phyloP scores from a whole-genome alignment of 2,113 vertebrate genomes.

The Ammodytes dubius region DNA sequence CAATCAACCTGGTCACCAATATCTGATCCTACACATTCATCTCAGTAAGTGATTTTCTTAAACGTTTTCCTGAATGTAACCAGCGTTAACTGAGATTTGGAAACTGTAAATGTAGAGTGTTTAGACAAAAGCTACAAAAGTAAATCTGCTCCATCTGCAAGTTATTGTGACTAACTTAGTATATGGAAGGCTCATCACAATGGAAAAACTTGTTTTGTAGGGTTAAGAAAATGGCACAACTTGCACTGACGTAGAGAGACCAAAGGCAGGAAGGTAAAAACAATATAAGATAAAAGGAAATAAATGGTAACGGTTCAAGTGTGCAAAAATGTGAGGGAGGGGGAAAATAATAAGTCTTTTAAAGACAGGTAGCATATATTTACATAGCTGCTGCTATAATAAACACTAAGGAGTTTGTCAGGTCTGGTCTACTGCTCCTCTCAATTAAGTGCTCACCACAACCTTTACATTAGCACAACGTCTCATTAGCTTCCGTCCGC shows the following conservation, averaged over 20 bases:
- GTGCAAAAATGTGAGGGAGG: conserved; percentile 65
- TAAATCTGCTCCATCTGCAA: conserved; percentile 7
- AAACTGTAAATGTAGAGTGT: neutral
- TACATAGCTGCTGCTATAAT: conserved; percentile 6
- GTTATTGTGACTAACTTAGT: neutral
- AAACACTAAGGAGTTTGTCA: conserved; percentile 18
- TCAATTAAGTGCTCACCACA: conserved; percentile 37
- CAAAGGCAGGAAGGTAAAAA: conserved; percentile 58
- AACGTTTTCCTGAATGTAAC: neutral
- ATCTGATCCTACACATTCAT: conserved; percentile 40
- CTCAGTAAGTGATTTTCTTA: conserved; percentile 6
- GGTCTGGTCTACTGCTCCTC: conserved; percentile 4
- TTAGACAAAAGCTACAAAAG: neutral
- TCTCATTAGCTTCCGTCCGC: conserved; percentile 9
- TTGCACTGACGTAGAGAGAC: conserved; percentile 39
- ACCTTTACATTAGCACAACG: conserved; percentile 28
- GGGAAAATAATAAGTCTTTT: neutral
- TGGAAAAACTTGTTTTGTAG: conserved; percentile 20
- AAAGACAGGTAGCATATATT: conserved; percentile 22
- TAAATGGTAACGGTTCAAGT: conserved; percentile 66
- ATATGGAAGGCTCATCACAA: neutral
- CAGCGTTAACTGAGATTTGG: neutral
- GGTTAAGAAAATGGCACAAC: conserved; percentile 12
- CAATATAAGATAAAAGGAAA: conserved; percentile 55
- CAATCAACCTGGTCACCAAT: conserved; percentile 62